phyloP scores from a whole-genome alignment of 2,888 invertebrate genomes.

The Acleris emargana region DNA sequence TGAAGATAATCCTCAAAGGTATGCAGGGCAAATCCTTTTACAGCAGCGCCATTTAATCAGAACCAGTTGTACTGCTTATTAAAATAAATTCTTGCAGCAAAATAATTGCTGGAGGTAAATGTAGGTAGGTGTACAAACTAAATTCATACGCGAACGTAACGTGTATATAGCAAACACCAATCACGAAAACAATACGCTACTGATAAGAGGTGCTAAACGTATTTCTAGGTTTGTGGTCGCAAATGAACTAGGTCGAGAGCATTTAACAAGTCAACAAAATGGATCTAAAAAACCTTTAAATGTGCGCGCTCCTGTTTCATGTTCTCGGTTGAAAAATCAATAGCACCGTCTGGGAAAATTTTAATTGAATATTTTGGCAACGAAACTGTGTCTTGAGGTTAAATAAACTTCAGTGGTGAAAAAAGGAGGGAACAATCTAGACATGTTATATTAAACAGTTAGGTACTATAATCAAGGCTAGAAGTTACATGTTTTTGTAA shows the following conservation, averaged over 20 bases:
- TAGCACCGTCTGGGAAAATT: neutral
- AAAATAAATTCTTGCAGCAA: constrained; percentile 24
- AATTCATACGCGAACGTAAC: constrained; percentile 6
- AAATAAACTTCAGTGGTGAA: constrained; percentile 1
- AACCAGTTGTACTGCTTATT: constrained; percentile 29
- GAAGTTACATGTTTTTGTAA: too few relatives aligned
- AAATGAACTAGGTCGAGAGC: constrained; percentile 31
- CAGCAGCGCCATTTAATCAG: constrained; percentile 40
- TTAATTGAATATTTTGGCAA: constrained; percentile 3
- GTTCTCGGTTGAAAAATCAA: neutral
- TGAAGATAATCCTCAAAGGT: constrained; percentile 52
- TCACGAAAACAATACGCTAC: constrained; percentile 35
- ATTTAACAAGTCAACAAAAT: constrained; percentile 12
- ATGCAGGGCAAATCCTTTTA: constrained; percentile 46
- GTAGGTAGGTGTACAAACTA: neutral
- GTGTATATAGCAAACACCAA: constrained; percentile 2
- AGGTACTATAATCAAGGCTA: too few relatives aligned
- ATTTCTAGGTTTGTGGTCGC: constrained; percentile 36
- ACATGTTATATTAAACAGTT: neutral
- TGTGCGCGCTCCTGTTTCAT: neutral
- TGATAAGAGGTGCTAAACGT: constrained; percentile 39
- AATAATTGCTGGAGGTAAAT: constrained; percentile 4
- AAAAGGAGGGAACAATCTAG: neutral
- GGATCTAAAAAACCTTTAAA: constrained; percentile 4
- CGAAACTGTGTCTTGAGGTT: neutral